phyloP scores from a whole-genome alignment of 2,113 vertebrate genomes.

The Laticauda colubrina region DNA sequence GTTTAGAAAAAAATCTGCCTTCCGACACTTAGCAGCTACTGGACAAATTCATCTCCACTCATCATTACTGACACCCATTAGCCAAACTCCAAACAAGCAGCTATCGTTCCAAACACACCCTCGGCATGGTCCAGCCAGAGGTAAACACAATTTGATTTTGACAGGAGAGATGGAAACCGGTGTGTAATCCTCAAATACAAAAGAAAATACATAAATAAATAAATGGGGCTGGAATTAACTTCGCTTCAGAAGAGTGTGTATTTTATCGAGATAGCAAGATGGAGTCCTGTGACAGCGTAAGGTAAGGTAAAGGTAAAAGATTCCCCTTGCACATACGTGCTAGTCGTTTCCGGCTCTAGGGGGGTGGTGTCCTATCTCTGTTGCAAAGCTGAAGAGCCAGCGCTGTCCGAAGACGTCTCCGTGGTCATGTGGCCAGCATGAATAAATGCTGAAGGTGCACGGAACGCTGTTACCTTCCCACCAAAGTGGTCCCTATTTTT shows the following conservation, averaged over 20 bases:
- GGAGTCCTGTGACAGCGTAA: neutral
- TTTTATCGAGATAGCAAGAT: neutral
- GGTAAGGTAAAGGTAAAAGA: too few relatives aligned
- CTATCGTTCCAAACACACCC: conserved; percentile 18
- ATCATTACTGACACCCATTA: conserved; percentile 40
- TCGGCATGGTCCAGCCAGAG: neutral
- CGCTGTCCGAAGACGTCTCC: too few relatives aligned
- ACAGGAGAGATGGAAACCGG: conserved; percentile 18
- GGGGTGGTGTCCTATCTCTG: too few relatives aligned
- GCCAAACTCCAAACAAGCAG: conserved; percentile 31
- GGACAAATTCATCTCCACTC: conserved; percentile 53
- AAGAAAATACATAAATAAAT: neutral
- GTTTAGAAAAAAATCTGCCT: conserved; percentile 49
- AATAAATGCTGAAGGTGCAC: too few relatives aligned
- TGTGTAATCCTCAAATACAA: neutral
- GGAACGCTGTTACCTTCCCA: too few relatives aligned
- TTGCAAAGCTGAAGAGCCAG: too few relatives aligned
- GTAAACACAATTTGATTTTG: neutral
- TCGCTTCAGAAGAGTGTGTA: neutral
- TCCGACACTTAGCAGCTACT: conserved; percentile 55
- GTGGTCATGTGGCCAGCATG: too few relatives aligned
- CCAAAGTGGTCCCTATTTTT: too few relatives aligned
- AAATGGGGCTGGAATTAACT: neutral
- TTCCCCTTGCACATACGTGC: too few relatives aligned
- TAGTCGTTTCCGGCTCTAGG: too few relatives aligned